Evolutionary conservation across 2,797 vertebrate species (phyloP), one percentile per base, ranked within the genome.

Genomic region (Numenius phaeopus): DNA sequence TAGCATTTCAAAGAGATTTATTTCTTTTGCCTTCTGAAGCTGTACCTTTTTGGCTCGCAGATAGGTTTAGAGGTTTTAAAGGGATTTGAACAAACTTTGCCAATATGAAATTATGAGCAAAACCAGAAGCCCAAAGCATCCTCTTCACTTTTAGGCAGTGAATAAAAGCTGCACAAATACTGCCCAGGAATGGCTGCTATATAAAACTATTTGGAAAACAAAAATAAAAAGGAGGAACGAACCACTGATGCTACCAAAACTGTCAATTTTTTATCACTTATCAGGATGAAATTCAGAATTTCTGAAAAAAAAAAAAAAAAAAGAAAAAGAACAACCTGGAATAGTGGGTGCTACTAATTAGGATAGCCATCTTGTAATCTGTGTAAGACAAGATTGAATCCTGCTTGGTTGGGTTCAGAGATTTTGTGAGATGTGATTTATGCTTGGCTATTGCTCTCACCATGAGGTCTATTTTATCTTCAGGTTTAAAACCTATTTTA

Each of bases 1-100:
- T 98, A 94, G 81, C 89, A 94, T 96, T 97, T 97, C 98, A 97
- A 97, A 97, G 93, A 96, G 92, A 95, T 98, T 97, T 97, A 94
- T 95, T 91, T 87, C 91, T 97, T 97, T 97, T 91, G 82, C 84
- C 42, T 96, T 95, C 92, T 90, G 80, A 97, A 96, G 90, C 92
- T 17, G 47, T 95, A 96, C 93, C 95, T 98, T 97, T 96, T 89
- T 94, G 90, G 96, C 93, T 88, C 84, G 88, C 73, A 94, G 93
- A 95, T 95, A 96, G 87, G 92, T 95, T 96, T 89, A 71, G 54
- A 92, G 93, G 83, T 97, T 98, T 97, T 97, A 93, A 97, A 91
- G 79, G 80, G 93, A 94, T 96, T 97, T 84, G 95, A 94, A 89
- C 67, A 73, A 96, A 96, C 90, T 92, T 96, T 87, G 76, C 72